Conservation (phyloP, 2,888 invertebrate species). For the Sialis lutaria region DNA sequence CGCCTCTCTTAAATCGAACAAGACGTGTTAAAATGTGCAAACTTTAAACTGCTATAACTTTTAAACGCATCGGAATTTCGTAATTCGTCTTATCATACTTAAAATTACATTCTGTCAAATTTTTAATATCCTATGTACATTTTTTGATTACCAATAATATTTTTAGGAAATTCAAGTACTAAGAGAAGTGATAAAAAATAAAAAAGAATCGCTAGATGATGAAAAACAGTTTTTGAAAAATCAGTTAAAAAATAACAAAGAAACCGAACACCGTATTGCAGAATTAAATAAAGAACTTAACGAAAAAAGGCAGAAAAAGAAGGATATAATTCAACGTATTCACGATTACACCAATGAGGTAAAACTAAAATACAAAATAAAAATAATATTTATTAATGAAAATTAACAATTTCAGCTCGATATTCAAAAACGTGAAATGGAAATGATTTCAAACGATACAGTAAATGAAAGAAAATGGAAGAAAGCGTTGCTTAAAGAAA, state of each 20-base stretch:
- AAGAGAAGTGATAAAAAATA: constrained; percentile 20
- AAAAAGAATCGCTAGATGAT: constrained; percentile 36
- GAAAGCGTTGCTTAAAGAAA: constrained; percentile 12
- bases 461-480: constrained; percentile 1
- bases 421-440: constrained; percentile 7
- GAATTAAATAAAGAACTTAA: constrained; percentile 24
- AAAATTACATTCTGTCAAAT: too few species aligned
- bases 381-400: not conserved
- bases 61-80: too few species aligned
- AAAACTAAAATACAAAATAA: constrained; percentile 5
- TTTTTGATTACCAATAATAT: too few species aligned
- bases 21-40: too few species aligned
- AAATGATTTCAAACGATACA: not conserved
- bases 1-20: too few species aligned
- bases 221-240: constrained; percentile 40
- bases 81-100: too few species aligned
- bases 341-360: constrained; percentile 26
- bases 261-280: constrained; percentile 25
- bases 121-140: too few species aligned
- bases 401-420: too few species aligned
- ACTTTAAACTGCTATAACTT: too few species aligned
- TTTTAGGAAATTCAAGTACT: constrained; percentile 13
- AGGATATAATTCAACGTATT: constrained; percentile 19
- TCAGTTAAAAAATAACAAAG: constrained; percentile 37
- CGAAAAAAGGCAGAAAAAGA: constrained; percentile 20